These are phyloP conservation scores for Hydrolagus colliei DNA, from an alignment of 2,797 vertebrate species.

Conservation along the genomic window DNA sequence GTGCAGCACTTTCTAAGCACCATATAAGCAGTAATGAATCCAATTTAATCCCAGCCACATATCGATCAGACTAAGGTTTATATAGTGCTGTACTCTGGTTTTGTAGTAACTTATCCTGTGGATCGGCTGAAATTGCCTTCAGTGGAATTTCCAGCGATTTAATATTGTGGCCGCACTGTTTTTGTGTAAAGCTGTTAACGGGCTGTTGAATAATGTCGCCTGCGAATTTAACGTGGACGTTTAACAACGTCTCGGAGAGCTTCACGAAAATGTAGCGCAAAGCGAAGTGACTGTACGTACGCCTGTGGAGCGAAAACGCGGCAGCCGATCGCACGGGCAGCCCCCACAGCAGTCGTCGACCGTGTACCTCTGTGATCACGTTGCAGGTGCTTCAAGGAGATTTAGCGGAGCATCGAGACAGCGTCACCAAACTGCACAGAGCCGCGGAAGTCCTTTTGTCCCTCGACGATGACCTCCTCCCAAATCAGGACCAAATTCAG, in stretches of 20 bases:
- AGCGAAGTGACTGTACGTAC: background rate
- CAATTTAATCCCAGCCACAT: background rate
- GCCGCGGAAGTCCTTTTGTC: conserved; percentile 70
- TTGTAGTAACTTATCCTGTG: too few species aligned
- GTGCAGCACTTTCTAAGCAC: too few species aligned
- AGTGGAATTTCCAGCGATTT: background rate
- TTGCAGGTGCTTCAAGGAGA: conserved; percentile 58
- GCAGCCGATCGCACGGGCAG: background rate
- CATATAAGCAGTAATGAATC: background rate
- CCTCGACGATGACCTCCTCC: conserved; percentile 68
- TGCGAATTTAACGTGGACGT: background rate
- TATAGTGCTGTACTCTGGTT: background rate
- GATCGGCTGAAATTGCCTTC: background rate
- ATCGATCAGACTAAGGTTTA: background rate
- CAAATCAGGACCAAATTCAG: conserved; percentile 63
- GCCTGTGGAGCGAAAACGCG: too few species aligned
- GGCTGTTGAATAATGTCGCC: background rate
- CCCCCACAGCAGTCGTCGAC: background rate
- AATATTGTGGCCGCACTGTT: background rate
- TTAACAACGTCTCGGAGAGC: background rate
- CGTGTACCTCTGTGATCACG: background rate
- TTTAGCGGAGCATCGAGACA: conserved; percentile 79
- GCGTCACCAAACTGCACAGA: conserved; percentile 82
- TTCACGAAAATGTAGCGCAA: too few species aligned
- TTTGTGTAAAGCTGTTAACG: background rate